These are phyloP conservation scores for Chrysotoxum bicinctum DNA, from an alignment of 2,888 invertebrate genomes.

Conservation along the genomic window DNA sequence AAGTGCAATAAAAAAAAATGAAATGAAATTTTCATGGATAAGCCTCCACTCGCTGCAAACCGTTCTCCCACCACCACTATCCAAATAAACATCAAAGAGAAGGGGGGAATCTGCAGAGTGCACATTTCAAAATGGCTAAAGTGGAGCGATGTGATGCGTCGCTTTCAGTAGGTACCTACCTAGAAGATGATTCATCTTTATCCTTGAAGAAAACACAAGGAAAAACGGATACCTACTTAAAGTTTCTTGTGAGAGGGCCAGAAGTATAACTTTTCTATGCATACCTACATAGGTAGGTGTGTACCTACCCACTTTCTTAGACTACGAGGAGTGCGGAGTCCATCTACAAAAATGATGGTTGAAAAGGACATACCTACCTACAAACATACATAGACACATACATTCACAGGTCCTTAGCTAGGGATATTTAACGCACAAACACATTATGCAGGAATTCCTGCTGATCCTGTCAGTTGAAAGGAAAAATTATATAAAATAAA, in stretches of 20 bases:
- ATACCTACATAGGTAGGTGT: constrained; percentile 43
- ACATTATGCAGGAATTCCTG: neutral
- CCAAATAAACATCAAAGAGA: constrained; percentile 1
- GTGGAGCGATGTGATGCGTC: constrained; percentile 41
- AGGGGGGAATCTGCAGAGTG: neutral
- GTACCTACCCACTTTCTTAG: constrained; percentile 56
- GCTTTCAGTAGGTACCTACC: neutral
- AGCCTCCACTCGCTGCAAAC: constrained; percentile 7
- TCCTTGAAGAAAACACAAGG: constrained; percentile 65
- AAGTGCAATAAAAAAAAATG: constrained; percentile 25
- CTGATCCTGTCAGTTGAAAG: constrained; percentile 68
- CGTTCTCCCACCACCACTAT: neutral
- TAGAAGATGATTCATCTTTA: constrained; percentile 60
- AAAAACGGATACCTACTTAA: constrained; percentile 52
- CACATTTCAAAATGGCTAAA: constrained; percentile 62
- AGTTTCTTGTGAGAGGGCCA: constrained; percentile 21
- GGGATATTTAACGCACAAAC: neutral
- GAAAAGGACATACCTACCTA: neutral
- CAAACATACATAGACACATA: too few species aligned
- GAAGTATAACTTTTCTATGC: constrained; percentile 57
- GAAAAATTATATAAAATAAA: constrained; percentile 43
- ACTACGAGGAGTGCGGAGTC: constrained; percentile 66
- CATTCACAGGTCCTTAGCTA: too few species aligned
- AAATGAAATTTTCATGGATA: neutral
- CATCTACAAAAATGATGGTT: constrained; percentile 19